Percentiles rank a stretch among this genome's conserved stretches.
Conservation (phyloP, 1,140 invertebrate species). For the Mercenaria mercenaria region DNA sequence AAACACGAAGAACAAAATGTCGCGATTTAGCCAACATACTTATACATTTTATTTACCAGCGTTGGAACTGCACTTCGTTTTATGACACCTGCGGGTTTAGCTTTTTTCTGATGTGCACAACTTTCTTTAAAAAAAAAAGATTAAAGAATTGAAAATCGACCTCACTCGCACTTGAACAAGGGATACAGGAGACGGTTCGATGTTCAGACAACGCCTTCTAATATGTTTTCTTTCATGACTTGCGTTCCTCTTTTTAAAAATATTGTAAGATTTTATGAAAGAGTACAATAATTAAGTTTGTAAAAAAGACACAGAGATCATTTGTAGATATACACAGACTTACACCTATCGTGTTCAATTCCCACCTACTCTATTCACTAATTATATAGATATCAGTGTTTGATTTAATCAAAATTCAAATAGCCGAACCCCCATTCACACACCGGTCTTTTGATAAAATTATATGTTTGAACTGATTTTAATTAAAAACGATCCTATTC, state of each 20-base stretch:
- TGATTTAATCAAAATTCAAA: constrained; percentile 40
- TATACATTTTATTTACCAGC: no score
- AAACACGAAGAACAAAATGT: no score
- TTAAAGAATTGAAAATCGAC: no score
- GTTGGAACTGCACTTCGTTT: no score
- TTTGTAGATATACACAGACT: neutral
- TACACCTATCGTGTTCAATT: neutral
- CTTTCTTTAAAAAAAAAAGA: no score
- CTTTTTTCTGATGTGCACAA: no score
- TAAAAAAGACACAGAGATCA: neutral
- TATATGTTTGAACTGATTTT: constrained; percentile 6
- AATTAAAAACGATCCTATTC: constrained; percentile 10
- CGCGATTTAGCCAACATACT: no score
- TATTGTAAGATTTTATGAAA: neutral
- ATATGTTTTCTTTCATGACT: neutral
- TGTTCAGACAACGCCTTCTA: neutral
- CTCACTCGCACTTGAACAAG: neutral
- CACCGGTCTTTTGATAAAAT: neutral
- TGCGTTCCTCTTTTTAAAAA: neutral
- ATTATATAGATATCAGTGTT: constrained; percentile 28
- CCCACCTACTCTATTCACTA: constrained; percentile 7
- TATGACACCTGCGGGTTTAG: no score
- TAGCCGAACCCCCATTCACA: neutral
- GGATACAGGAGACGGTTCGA: neutral
- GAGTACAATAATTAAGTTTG: neutral